These are phyloP conservation scores for cattle (Bos taurus) DNA, from an alignment of 2,113 vertebrate genomes.

Conservation along the genomic window DNA sequence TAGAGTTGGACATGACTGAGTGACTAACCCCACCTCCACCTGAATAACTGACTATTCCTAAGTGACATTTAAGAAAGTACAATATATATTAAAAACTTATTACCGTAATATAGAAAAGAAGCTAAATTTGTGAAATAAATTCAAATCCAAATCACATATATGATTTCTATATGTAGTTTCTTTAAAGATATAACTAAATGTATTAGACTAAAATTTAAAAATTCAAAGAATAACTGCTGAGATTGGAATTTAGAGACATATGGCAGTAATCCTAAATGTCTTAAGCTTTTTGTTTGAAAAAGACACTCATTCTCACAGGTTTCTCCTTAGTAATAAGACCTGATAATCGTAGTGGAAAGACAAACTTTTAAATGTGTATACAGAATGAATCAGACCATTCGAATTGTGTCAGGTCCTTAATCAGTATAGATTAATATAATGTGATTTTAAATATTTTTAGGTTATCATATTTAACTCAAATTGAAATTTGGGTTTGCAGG, in stretches of 20 bases:
- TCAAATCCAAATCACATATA: neutral
- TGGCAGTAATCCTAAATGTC: neutral
- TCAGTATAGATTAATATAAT: neutral
- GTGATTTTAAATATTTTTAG: neutral
- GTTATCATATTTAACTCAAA: neutral
- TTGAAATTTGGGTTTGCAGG: neutral
- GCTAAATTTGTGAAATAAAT: neutral
- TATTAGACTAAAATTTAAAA: neutral
- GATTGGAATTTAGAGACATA: neutral
- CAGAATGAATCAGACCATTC: neutral
- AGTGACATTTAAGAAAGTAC: neutral
- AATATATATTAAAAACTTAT: neutral
- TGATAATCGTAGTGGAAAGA: neutral
- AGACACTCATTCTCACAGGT: neutral
- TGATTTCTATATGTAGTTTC: neutral
- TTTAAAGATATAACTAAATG: neutral
- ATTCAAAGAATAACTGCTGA: neutral
- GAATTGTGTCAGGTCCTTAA: neutral
- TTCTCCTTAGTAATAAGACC: neutral
- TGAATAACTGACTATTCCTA: neutral
- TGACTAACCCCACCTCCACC: neutral
- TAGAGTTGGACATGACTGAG: neutral
- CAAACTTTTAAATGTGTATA: neutral
- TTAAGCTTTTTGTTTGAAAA: slow-evolving; percentile 18
- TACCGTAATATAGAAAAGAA: neutral